phyloP scores from a whole-genome alignment of 2,797 vertebrate genomes.

The Adrianichthys oophorus region DNA sequence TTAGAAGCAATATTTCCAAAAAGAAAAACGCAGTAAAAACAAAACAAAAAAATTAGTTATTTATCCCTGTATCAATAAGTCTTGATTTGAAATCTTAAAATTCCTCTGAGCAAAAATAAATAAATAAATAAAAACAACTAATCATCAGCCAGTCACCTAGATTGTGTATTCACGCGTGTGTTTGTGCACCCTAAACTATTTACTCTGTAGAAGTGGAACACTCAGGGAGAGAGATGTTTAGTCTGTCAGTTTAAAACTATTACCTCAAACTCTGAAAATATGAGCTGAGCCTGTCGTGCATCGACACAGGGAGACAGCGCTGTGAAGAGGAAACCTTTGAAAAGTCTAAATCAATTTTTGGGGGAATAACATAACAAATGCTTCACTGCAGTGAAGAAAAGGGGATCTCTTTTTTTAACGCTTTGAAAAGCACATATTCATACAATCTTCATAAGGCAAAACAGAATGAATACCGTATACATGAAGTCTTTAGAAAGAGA shows the following conservation, averaged over 20 bases:
- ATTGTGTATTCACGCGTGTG: conserved; percentile 26
- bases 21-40: conserved; percentile 8
- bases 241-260: conserved; percentile 86
- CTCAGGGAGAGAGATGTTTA: conserved; percentile 80
- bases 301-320: conserved; percentile 76
- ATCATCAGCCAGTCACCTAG: conserved; percentile 59
- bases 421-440: conserved; percentile 83
- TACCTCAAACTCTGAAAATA: conserved; percentile 83
- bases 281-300: conserved; percentile 80
- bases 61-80: conserved; percentile 14
- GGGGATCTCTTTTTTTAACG: conserved; percentile 70
- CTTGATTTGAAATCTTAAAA: conserved; percentile 43
- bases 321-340: conserved; percentile 85
- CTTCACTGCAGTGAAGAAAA: conserved; percentile 71
- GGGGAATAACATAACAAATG: conserved; percentile 78
- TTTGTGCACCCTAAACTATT: conserved; percentile 71
- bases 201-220: conserved; percentile 79
- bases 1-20: conserved; percentile 21
- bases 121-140: conserved; percentile 51
- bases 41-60: conserved; percentile 5
- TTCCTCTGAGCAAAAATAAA: conserved; percentile 39
- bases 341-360: conserved; percentile 85
- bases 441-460: conserved; percentile 82
- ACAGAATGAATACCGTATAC: conserved; percentile 79
- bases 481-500: conserved; percentile 71